Base-by-base conservation (phyloP, 2,797 vertebrate species). In the Rachycentron canadum region DNA sequence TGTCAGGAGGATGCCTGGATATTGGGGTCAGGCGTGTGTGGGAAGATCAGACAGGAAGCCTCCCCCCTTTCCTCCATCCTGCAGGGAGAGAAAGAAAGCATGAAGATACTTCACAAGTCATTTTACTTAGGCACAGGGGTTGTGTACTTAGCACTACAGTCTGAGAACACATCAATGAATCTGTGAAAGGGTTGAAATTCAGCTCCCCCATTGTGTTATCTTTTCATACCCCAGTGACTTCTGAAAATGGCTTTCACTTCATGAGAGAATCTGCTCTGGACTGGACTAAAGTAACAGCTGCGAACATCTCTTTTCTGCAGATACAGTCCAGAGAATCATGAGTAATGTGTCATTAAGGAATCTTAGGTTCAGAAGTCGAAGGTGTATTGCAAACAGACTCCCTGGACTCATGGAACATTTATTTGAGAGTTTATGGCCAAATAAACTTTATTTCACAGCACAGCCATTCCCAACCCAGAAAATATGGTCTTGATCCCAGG, bases 11-110 rank as follows among this genome's bases (percentile, higher is more conserved):
- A 89, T 69, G 90, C 80, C 82, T 91, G 88, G 79, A 84, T 91
- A 89, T 91, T 89, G 89, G 92, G 92, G 90, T 92, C 91, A 90
- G 84, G 84, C 78, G 77, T 88, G 84, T 92, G 89, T 91, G 87
- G 89, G 85, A 90, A 91, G 90, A 90, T 88, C 82, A 88, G 86
- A 86, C 90, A 92, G 92, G 91, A 93, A 94, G 83, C 72, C 78
- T 2, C 83, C 84, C 87, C 79, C 73, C 69, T 56, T 69, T 74
- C 72, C 86, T 88, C 83, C 77, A 83, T 91, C 89, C 92, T 91
- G 88, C 85, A 78, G 86, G 73, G 89, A 88, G 55, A 85, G 69
- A 83, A 73, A 86, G 72, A 82, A 81, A 92, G 83, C 81, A 86
- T 82, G 58, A 84, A 69, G 70, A 79, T 84, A 67, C 81, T 89